Conservation (phyloP, 2,888 invertebrate genomes). For the Ophraella communa region DNA sequence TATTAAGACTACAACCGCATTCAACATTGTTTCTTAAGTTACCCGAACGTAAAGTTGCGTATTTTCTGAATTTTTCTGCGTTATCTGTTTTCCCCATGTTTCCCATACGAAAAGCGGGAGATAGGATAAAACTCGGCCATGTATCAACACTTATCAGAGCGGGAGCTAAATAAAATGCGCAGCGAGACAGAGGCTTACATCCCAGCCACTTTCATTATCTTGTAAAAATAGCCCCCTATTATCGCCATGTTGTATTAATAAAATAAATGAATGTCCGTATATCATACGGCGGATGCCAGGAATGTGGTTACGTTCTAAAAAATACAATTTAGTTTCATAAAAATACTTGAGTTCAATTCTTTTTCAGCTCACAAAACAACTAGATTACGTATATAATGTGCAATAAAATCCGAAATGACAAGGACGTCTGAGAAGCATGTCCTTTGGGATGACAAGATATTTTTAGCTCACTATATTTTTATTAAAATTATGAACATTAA, state of each 20-base stretch:
- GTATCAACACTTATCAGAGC: constrained; percentile 51
- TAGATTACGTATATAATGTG: no score
- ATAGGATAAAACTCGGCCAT: constrained; percentile 40
- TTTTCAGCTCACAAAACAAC: no score
- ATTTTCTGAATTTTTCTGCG: constrained; percentile 27
- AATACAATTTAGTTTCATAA: neutral
- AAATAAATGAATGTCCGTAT: constrained; percentile 35
- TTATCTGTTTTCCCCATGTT: constrained; percentile 29
- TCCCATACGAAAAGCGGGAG: constrained; percentile 13
- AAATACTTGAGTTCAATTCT: neutral
- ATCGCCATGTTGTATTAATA: constrained; percentile 37
- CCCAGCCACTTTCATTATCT: constrained; percentile 40
- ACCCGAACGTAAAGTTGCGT: constrained; percentile 23
- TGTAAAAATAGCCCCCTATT: constrained; percentile 37
- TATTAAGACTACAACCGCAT: constrained; percentile 30
- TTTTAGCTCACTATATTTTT: no score
- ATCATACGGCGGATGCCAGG: neutral
- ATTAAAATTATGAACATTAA: no score
- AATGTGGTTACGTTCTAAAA: neutral
- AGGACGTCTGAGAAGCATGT: no score
- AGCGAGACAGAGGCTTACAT: constrained; percentile 28
- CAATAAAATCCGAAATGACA: no score
- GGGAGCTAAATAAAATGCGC: constrained; percentile 43
- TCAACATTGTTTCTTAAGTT: constrained; percentile 28
- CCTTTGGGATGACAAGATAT: no score